Conservation (phyloP, 2,888 invertebrate species). For the Galeopsomyia nigrocyanea region DNA sequence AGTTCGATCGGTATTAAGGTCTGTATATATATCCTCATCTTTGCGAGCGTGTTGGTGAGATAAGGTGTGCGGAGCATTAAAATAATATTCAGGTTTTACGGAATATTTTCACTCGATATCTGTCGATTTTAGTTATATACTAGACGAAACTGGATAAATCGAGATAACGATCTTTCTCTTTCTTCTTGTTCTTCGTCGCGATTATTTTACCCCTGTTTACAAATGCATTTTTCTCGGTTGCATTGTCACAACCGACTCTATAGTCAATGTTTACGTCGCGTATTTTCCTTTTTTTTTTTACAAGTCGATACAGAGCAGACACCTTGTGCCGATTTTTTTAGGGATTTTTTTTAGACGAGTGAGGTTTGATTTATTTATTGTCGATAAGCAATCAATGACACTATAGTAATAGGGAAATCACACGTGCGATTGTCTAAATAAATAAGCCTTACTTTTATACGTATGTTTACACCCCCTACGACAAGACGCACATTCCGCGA, state of each 20-base stretch:
- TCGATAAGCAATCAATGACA: constrained; percentile 12
- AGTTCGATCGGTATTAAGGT: too few relatives aligned
- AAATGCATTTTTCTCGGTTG: too few relatives aligned
- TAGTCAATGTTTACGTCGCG: too few relatives aligned
- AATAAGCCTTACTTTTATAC: background rate
- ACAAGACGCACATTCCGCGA: background rate
- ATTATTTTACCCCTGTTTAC: background rate
- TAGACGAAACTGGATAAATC: constrained; percentile 5
- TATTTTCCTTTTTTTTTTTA: too few relatives aligned
- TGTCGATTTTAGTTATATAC: background rate
- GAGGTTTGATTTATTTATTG: constrained; percentile 18
- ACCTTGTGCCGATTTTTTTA: background rate
- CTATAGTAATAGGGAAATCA: constrained; percentile 13
- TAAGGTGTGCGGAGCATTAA: too few relatives aligned
- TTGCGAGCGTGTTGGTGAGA: too few relatives aligned
- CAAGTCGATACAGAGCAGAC: too few relatives aligned
- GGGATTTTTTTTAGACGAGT: background rate
- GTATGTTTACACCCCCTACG: constrained; percentile 11
- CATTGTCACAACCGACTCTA: too few relatives aligned
- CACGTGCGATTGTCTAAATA: background rate
- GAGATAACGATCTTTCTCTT: background rate
- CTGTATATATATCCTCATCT: too few relatives aligned
- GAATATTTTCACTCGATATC: too few relatives aligned
- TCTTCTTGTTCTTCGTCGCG: background rate
- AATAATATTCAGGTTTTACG: too few relatives aligned